A percentile compares a stretch with the other conserved stretches of the same genome.
phyloP scores from a whole-genome alignment of 1,140 invertebrate species.

The Drosophila bifasciata region DNA sequence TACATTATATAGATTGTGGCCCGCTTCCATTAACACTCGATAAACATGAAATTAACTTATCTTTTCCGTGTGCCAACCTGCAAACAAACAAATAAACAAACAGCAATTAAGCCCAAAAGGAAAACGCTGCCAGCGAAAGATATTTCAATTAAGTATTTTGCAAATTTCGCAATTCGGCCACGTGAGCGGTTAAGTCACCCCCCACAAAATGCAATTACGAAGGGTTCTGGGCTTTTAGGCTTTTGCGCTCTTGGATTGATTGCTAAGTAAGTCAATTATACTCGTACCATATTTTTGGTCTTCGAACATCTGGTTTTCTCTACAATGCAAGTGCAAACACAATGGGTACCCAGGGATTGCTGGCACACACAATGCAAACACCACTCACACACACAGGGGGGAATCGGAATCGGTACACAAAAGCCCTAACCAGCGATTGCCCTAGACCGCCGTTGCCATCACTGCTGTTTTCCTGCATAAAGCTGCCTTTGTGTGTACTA shows the following conservation, averaged over 20 bases:
- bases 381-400: background rate
- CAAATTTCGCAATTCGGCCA: constrained; percentile 20
- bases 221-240: constrained; percentile 5
- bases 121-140: constrained; percentile 33
- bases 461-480: constrained; percentile 25
- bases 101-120: constrained; percentile 14
- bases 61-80: constrained; percentile 30
- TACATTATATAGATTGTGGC: constrained; percentile 29
- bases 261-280: constrained; percentile 28
- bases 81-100: constrained; percentile 27
- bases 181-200: constrained; percentile 32
- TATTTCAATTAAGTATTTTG: constrained; percentile 29
- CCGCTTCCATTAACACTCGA: constrained; percentile 12
- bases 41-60: constrained; percentile 45
- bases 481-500: constrained; percentile 17
- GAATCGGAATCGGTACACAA: constrained; percentile 29
- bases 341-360: constrained; percentile 27
- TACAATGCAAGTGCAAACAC: constrained; percentile 23
- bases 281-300: constrained; percentile 26
- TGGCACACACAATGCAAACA: constrained; percentile 6
- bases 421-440: constrained; percentile 26
- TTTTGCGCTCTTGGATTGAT: background rate
- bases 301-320: constrained; percentile 30
- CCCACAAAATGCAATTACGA: constrained; percentile 26
- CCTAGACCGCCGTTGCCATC: constrained; percentile 27